phyloP scores from a whole-genome alignment of 2,113 vertebrate species.

The Hyperopisus bebe region DNA sequence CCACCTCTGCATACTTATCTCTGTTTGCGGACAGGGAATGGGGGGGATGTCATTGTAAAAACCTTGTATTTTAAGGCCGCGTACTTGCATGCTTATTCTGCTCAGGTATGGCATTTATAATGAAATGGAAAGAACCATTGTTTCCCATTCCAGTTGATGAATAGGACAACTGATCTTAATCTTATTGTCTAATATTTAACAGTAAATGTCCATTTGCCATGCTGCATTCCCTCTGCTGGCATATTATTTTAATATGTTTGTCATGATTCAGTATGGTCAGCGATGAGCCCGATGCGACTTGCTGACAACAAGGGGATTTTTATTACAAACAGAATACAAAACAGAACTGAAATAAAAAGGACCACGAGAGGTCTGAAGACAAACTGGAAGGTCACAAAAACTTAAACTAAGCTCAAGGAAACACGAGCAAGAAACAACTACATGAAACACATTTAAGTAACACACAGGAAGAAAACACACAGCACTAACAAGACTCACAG shows the following conservation, averaged over 20 bases:
- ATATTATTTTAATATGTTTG: neutral
- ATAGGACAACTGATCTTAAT: neutral
- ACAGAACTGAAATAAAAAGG: neutral
- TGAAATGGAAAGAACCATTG: neutral
- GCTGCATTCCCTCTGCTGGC: neutral
- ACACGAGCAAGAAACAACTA: neutral
- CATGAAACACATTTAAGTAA: neutral
- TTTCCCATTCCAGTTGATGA: neutral
- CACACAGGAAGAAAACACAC: neutral
- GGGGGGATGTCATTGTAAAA: neutral
- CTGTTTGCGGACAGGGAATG: neutral
- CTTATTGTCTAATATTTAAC: neutral
- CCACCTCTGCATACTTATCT: neutral
- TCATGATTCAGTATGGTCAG: neutral
- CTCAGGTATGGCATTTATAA: neutral
- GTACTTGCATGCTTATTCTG: neutral
- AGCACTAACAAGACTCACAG: neutral
- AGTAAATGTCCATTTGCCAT: neutral
- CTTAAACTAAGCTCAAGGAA: neutral
- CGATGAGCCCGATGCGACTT: neutral
- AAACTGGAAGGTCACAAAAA: neutral
- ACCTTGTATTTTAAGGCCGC: neutral
- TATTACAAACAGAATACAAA: neutral
- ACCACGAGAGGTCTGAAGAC: neutral
- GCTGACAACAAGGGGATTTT: neutral